A percentile compares a stretch with the other conserved stretches of the same genome.
Conservation (phyloP, 2,888 invertebrate genomes). For the Epinotia nisella region DNA sequence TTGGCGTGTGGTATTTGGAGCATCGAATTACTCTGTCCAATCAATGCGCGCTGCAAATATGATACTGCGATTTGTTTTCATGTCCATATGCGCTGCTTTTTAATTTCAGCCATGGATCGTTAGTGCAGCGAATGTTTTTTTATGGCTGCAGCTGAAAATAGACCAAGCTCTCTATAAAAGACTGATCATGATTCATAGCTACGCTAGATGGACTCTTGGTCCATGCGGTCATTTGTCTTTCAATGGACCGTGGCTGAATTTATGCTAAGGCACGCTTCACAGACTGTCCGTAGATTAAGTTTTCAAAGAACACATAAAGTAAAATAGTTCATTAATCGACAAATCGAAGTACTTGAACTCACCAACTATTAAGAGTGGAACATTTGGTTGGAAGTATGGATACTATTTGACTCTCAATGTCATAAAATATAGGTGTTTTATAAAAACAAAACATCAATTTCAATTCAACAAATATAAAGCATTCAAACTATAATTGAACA, state of each 20-base stretch:
- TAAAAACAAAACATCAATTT: slow-evolving; percentile 19
- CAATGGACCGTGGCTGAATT: slow-evolving; percentile 5
- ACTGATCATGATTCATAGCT: slow-evolving; percentile 4
- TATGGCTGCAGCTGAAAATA: neutral
- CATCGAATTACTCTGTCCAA: slow-evolving; percentile 36
- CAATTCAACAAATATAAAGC: neutral
- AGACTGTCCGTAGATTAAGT: neutral
- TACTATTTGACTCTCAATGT: no score
- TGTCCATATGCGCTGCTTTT: neutral
- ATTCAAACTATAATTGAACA: slow-evolving; percentile 29
- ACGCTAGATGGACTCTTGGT: neutral
- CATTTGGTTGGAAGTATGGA: no score
- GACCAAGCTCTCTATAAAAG: neutral
- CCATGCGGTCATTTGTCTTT: slow-evolving; percentile 8
- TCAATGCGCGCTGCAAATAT: slow-evolving; percentile 16
- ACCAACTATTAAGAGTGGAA: no score
- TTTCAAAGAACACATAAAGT: no score
- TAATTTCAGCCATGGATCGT: neutral
- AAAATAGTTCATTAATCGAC: no score
- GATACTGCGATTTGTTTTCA: slow-evolving; percentile 24
- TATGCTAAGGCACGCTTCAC: neutral
- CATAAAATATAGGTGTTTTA: neutral
- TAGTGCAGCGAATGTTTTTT: neutral
- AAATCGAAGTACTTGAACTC: no score
- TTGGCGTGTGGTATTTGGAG: slow-evolving; percentile 29